Evolutionary conservation across 1,140 invertebrate species (phyloP).

Genomic region (Euschistus heros): DNA sequence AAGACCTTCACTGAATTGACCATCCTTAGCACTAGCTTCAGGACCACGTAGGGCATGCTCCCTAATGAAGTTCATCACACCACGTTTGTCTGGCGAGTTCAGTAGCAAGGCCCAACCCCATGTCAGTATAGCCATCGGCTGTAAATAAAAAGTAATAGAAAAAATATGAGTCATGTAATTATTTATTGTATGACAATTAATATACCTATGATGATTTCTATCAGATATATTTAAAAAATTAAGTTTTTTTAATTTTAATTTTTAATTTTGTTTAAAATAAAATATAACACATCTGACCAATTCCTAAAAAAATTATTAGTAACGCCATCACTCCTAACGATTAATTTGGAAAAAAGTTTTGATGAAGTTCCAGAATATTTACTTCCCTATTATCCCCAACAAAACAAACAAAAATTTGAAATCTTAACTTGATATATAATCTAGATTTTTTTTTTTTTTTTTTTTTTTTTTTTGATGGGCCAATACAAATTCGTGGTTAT

Average conservation of each 20-base stretch:
- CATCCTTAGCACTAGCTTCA: constrained; percentile 47
- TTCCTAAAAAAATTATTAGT: neutral
- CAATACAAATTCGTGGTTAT: no score
- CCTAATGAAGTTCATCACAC: constrained; percentile 50
- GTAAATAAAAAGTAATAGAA: constrained; percentile 34
- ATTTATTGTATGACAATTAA: neutral
- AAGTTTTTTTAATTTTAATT: neutral
- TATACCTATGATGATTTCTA: neutral
- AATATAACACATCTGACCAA: neutral
- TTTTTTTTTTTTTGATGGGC: no score
- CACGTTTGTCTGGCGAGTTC: constrained; percentile 43
- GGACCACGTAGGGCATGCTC: constrained; percentile 52
- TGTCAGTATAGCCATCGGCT: constrained; percentile 63
- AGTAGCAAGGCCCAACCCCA: constrained; percentile 71
- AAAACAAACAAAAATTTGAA: no score
- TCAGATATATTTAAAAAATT: constrained; percentile 1
- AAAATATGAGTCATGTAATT: constrained; percentile 16
- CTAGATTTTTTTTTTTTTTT: no score
- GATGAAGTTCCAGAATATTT: no score
- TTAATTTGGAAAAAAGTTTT: no score
- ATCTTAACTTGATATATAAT: no score
- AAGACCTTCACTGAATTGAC: constrained; percentile 48
- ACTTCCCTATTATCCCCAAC: no score
- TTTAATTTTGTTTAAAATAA: neutral
- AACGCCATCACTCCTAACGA: neutral